phyloP scores from a whole-genome alignment of 2,888 invertebrate species.

The Bellardia bayeri region DNA sequence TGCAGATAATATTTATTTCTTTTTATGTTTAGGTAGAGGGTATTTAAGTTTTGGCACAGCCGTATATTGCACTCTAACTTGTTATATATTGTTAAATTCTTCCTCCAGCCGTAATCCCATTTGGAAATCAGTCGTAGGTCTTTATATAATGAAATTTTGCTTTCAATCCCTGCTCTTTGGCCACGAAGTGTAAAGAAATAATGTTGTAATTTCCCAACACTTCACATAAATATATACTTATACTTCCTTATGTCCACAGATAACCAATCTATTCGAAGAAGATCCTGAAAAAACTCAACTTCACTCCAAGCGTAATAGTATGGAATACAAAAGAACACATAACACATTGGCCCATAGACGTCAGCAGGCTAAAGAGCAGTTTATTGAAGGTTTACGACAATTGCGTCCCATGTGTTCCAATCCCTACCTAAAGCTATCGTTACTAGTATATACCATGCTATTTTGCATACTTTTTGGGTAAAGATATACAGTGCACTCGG shows the following conservation, averaged over 20 bases:
- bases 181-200: too few relatives aligned
- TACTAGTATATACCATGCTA: conserved; percentile 87
- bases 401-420: conserved; percentile 88
- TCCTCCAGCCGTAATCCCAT: too few relatives aligned
- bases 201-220: too few relatives aligned
- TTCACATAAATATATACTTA: not conserved
- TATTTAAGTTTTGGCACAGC: too few relatives aligned
- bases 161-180: too few relatives aligned
- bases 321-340: not conserved
- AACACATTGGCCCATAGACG: conserved; percentile 48
- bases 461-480: conserved; percentile 88
- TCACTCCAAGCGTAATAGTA: conserved; percentile 54
- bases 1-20: too few relatives aligned
- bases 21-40: too few relatives aligned
- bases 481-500: conserved; percentile 73
- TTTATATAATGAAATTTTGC: too few relatives aligned
- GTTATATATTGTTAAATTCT: too few relatives aligned
- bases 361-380: conserved; percentile 17
- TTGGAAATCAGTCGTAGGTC: too few relatives aligned
- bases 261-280: conserved; percentile 78
- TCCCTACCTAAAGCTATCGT: conserved; percentile 86
- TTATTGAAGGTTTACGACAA: conserved; percentile 86
- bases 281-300: conserved; percentile 71
- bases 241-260: conserved; percentile 71
- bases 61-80: too few relatives aligned